Evolutionary conservation across 2,888 invertebrate genomes (phyloP), one percentile per base, ranked within the genome.

Genomic region (Barypeithes pellucidus): DNA sequence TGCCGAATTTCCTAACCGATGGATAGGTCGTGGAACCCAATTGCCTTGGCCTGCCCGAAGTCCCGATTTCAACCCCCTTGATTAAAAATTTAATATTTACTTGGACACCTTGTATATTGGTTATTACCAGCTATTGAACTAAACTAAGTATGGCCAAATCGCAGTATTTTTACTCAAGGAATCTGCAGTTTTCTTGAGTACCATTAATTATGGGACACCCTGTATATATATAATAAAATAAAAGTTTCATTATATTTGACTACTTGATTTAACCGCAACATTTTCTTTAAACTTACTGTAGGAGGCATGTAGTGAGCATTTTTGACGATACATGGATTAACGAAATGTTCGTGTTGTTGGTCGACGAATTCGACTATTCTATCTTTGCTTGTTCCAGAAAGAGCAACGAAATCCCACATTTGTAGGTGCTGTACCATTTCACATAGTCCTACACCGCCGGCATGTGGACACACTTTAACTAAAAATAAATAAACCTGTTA

Each of bases 401-500:
- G 85, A 63, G 91, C 89, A 2, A 94, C 89, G 86, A 90, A 96
- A 86, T 97, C 96, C 93, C 95, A 96, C 87, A 93, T 91, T 85
- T 96, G 94, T 52, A 97, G 87, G 86, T 97, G 97, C 80, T 96
- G 96, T 1, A 97, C 95, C 92, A 96, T 94, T 88, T 97, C 97
- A 82, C 97, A 97, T 2, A 97, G 89, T 2, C 96, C 97, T 9
- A 97, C 93, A 7, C 97, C 97, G n/a, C 97, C 97, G 72, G 96
- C 96, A 87, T 97, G 97, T 0, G 97, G 97, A 83, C 96, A 96
- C 1, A 97, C 95, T 81, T 95, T 95, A 14, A 96, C 96, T 96
- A 85, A 3, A 67, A 72, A n/a, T 61, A 41, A 14, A 16, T 18
- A 29, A n/a, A 39, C n/a, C 29, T 7, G 5, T 39, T 12, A 12